These are phyloP conservation scores for Mesorhabditis belari DNA, from an alignment of 2,888 invertebrate species.

Conservation along the genomic window DNA sequence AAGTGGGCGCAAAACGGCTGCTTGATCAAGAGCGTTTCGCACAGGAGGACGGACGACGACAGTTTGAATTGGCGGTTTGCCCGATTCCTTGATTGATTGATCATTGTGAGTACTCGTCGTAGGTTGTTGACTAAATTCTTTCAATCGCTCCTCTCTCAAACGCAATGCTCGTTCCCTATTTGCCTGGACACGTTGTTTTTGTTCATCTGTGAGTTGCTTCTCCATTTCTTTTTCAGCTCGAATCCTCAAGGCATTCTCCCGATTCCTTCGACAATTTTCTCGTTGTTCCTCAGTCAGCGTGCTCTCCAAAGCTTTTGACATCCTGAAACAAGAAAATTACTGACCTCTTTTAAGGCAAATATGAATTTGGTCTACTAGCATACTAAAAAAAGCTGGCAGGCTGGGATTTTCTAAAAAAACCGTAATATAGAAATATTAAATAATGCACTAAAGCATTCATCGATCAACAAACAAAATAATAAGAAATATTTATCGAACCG, in stretches of 20 bases:
- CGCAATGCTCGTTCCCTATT: conserved; percentile 30
- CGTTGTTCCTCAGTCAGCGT: conserved; percentile 27
- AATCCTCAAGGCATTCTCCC: conserved; percentile 10
- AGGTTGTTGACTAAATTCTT: conserved; percentile 9
- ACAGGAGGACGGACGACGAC: too few species aligned
- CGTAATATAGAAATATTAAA: too few species aligned
- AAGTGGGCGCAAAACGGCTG: neutral
- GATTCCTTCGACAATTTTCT: conserved; percentile 13
- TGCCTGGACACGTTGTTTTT: conserved; percentile 18
- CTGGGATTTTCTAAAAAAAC: too few species aligned
- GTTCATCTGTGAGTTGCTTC: conserved; percentile 22
- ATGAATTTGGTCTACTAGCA: too few species aligned
- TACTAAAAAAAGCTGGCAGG: too few species aligned
- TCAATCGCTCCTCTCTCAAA: conserved; percentile 10
- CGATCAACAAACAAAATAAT: too few species aligned
- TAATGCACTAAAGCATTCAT: too few species aligned
- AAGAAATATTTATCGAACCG: too few species aligned
- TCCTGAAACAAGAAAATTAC: too few species aligned
- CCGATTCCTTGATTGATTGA: neutral
- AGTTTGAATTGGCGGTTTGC: too few species aligned
- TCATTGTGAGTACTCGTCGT: neutral
- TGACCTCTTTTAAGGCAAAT: too few species aligned
- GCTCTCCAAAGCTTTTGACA: neutral
- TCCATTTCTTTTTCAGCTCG: conserved; percentile 1
- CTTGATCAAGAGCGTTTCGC: too few species aligned